Percentiles rank a stretch among this genome's conserved stretches.
Conservation (phyloP, 2,797 vertebrate genomes). For the Urophycis tenuis region DNA sequence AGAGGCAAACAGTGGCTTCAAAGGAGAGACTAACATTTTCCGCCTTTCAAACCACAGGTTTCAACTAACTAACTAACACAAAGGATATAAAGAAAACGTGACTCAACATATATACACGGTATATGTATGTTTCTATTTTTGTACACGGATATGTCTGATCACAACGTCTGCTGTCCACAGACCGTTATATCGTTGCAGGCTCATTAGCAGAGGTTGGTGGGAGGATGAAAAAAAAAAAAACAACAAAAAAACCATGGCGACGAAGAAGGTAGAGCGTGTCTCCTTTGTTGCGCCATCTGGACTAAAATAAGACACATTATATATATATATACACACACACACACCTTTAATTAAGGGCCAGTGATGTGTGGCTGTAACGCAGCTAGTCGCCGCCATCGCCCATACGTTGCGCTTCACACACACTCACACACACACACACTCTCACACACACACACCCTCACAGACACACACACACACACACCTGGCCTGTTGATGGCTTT, state of each 20-base stretch:
- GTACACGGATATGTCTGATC: slow-evolving; percentile 16
- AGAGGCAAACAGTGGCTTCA: neutral
- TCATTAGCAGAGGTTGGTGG: slow-evolving; percentile 31
- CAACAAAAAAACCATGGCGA: slow-evolving; percentile 27
- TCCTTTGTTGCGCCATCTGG: slow-evolving; percentile 10
- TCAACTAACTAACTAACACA: slow-evolving; percentile 7
- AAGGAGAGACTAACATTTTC: neutral
- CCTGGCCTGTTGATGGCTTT: too few species aligned
- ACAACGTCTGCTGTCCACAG: neutral
- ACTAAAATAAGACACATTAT: slow-evolving; percentile 22
- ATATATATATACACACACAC: neutral
- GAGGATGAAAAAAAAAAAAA: slow-evolving; percentile 26
- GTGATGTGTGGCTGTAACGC: slow-evolving; percentile 16
- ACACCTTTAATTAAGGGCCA: slow-evolving; percentile 29
- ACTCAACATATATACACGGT: neutral
- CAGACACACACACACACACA: too few species aligned
- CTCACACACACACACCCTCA: too few species aligned
- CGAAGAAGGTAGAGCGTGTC: slow-evolving; percentile 1
- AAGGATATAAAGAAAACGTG: neutral
- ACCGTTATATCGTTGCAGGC: slow-evolving; percentile 13
- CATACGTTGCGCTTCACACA: neutral
- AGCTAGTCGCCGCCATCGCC: slow-evolving; percentile 18
- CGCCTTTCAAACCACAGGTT: neutral
- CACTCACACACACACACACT: too few species aligned
- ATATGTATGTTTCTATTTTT: neutral